Evolutionary conservation across 1,140 invertebrate genomes (phyloP).

Genomic region (Alviniconcha marisindica): DNA sequence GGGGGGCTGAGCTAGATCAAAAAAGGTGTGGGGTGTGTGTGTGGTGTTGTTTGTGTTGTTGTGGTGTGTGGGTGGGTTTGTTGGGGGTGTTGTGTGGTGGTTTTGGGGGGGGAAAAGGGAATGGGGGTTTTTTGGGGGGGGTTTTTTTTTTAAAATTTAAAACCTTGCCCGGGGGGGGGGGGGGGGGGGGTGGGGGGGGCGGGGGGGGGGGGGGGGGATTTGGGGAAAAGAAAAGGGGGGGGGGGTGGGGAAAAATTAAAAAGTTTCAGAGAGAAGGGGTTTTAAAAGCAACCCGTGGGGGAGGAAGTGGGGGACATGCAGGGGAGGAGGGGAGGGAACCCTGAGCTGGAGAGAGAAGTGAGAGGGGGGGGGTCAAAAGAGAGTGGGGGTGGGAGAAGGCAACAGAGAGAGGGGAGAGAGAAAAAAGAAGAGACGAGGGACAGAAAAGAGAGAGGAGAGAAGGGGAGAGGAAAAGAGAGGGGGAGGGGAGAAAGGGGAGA

Average conservation of each 20-base stretch:
- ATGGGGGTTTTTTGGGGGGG: too few species aligned
- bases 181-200: too few species aligned
- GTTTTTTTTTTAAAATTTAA: too few species aligned
- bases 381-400: background rate
- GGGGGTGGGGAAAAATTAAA: background rate
- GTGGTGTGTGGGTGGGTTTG: too few species aligned
- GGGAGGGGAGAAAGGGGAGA: background rate
- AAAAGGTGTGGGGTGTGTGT: too few species aligned
- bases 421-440: background rate
- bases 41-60: too few species aligned
- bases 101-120: too few species aligned
- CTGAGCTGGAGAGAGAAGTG: background rate
- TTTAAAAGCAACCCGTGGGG: background rate
- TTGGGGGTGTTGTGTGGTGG: too few species aligned
- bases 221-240: background rate
- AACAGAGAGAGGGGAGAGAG: background rate
- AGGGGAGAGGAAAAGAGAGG: background rate
- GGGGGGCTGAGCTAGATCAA: too few species aligned
- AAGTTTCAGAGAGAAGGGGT: background rate
- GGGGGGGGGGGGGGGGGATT: background rate
- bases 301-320: background rate
- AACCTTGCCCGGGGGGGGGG: too few species aligned
- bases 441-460: conserved; percentile 1
- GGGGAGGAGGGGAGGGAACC: background rate
- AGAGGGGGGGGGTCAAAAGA: background rate